Conservation (phyloP, 2,113 vertebrate species). For the Pterocles gutturalis region DNA sequence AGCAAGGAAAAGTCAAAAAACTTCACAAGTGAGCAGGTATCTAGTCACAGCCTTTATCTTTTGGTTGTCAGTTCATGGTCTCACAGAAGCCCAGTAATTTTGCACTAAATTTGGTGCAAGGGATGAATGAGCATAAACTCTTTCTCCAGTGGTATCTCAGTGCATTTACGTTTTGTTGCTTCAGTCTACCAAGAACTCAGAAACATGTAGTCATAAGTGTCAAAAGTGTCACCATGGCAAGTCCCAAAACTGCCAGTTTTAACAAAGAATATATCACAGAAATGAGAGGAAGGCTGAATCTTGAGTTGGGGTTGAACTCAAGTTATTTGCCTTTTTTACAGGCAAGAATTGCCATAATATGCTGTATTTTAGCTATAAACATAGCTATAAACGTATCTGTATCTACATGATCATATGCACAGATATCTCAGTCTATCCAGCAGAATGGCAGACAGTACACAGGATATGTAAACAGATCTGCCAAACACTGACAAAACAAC, state of each 20-base stretch:
- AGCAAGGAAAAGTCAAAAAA: not conserved
- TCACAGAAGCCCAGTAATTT: not conserved
- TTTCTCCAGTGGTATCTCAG: not conserved
- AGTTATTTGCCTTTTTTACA: not conserved
- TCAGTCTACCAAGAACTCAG: not conserved
- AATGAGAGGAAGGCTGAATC: not conserved
- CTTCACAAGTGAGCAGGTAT: not conserved
- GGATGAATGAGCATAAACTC: not conserved
- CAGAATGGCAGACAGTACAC: not conserved
- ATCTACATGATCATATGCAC: constrained; percentile 42
- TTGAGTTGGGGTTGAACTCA: not conserved
- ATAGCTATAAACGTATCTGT: not conserved
- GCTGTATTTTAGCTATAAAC: not conserved
- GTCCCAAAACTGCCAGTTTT: not conserved
- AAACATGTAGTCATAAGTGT: not conserved
- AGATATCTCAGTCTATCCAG: constrained; percentile 38
- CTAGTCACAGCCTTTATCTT: not conserved
- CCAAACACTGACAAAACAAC: constrained; percentile 37
- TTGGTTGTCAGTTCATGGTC: not conserved
- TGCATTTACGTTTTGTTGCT: not conserved
- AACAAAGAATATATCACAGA: not conserved
- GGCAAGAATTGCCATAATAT: not conserved
- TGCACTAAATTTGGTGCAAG: not conserved
- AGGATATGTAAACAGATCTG: constrained; percentile 31
- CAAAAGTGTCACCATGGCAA: not conserved